These are phyloP conservation scores for Cariama cristata DNA, from an alignment of 2,113 vertebrate genomes.

Conservation along the genomic window DNA sequence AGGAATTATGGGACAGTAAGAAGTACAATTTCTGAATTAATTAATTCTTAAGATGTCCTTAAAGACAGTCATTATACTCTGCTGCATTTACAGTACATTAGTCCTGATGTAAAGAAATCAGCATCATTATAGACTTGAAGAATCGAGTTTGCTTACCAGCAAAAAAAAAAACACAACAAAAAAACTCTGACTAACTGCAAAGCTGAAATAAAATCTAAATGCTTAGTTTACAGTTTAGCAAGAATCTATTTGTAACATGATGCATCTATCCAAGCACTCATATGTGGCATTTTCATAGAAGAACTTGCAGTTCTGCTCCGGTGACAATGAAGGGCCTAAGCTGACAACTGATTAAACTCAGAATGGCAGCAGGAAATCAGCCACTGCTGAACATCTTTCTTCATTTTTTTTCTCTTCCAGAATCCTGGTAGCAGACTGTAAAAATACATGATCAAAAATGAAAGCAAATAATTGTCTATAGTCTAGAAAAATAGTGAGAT, in stretches of 20 bases:
- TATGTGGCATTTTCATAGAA: neutral
- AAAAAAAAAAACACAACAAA: neutral
- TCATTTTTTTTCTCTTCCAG: neutral
- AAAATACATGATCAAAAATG: neutral
- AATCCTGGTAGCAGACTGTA: neutral
- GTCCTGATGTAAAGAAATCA: neutral
- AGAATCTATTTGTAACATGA: neutral
- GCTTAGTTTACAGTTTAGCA: neutral
- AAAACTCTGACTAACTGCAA: neutral
- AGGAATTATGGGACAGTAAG: neutral
- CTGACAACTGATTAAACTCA: neutral
- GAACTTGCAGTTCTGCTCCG: neutral
- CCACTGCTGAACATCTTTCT: neutral
- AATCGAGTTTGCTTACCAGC: neutral
- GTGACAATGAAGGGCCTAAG: neutral
- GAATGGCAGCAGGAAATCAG: slow-evolving; percentile 6
- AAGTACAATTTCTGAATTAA: neutral
- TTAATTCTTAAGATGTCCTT: neutral
- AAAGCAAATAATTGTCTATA: fast-evolving
- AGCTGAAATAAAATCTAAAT: neutral
- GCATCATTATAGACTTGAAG: neutral
- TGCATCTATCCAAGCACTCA: neutral
- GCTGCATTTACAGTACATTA: neutral
- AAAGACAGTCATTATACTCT: neutral
- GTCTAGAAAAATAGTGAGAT: neutral